Evolutionary conservation across 2,113 vertebrate species (phyloP).

Genomic region (Phoxinus phoxinus): DNA sequence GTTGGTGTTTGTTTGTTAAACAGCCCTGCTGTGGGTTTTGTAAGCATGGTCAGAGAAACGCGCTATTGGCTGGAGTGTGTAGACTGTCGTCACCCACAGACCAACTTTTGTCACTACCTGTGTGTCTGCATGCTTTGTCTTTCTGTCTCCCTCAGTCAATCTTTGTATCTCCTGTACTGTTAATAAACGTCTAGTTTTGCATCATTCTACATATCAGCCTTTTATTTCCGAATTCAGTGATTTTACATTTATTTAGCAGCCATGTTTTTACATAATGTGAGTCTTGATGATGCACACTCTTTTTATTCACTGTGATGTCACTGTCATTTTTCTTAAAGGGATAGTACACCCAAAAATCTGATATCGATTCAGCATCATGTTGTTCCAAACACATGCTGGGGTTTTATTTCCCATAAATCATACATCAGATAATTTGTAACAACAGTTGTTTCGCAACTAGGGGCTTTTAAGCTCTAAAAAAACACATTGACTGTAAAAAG

Average conservation of each 20-base stretch:
- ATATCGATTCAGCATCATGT: not conserved
- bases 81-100: not conserved
- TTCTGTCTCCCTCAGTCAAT: not conserved
- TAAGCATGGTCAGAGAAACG: not conserved
- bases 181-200: not conserved
- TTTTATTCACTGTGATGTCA: not conserved
- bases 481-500: not conserved
- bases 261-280: not conserved
- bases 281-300: not conserved
- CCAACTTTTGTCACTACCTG: not conserved
- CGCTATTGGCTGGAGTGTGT: not conserved
- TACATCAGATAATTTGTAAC: too few relatives aligned
- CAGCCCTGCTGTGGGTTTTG: not conserved
- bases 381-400: not conserved
- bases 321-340: not conserved
- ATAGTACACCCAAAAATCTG: not conserved
- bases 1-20: slow-evolving; percentile 61
- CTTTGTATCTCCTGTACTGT: not conserved
- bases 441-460: not conserved
- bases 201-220: not conserved
- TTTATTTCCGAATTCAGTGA: not conserved
- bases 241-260: not conserved
- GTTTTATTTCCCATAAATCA: too few relatives aligned
- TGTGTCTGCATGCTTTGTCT: not conserved
- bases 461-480: not conserved